These are phyloP conservation scores for Puma concolor DNA, from an alignment of 2,113 vertebrate species.

Conservation along the genomic window DNA sequence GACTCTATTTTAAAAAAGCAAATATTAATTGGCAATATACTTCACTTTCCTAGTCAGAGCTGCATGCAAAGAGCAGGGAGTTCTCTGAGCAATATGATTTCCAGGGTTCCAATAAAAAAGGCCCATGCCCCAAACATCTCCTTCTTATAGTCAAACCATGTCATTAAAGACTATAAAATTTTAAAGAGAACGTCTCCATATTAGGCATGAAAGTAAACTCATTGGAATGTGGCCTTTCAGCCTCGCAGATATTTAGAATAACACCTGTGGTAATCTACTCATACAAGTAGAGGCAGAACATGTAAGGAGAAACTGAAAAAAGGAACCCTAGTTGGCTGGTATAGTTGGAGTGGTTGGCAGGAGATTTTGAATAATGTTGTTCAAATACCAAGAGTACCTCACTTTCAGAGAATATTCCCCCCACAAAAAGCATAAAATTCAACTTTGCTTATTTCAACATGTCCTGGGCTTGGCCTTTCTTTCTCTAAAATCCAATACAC, in stretches of 20 bases:
- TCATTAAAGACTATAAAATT: not conserved
- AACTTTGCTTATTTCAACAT: not conserved
- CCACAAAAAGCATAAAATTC: not conserved
- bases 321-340: not conserved
- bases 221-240: not conserved
- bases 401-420: not conserved
- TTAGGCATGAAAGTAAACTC: not conserved
- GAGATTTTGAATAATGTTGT: too few relatives aligned
- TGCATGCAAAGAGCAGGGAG: not conserved
- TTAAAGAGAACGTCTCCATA: not conserved
- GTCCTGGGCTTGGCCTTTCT: not conserved
- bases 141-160: not conserved
- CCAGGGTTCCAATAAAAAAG: not conserved
- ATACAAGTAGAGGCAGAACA: not conserved
- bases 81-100: not conserved
- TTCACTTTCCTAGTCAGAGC: not conserved
- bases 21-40: not conserved
- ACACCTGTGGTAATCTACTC: not conserved
- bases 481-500: not conserved
- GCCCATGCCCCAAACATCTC: not conserved
- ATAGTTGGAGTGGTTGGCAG: not conserved
- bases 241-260: not conserved
- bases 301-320: not conserved
- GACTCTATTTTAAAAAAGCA: not conserved
- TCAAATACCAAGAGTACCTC: not conserved